Base-by-base conservation (phyloP, 2,113 vertebrate genomes). In the Halcyon senegalensis region DNA sequence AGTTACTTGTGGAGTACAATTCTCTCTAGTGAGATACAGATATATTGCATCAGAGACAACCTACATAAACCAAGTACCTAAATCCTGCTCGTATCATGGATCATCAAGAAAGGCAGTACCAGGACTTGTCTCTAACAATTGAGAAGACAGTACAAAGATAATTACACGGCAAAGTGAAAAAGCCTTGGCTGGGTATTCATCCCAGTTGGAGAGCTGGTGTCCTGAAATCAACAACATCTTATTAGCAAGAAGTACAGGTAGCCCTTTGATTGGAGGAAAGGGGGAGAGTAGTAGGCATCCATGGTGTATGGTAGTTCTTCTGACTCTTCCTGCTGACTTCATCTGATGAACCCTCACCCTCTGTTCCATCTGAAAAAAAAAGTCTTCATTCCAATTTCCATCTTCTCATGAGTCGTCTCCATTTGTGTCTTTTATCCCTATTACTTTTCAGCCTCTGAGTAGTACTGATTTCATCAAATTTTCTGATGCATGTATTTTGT, bases 11-110 rank as follows among this genome's bases (percentile, higher is more conserved):
- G 41, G 10, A 74, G 15, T 12, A 48, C 41, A 74, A 31, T 35
- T 70, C 7, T 58, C 17, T 62, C 19, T 19, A 21, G 11, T 58
- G 24, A 66, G 39, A 31, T 31, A 59, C 18, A 87, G 18, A 41
- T 16, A 43, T 0, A 20, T 7, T 3, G 3, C 31, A 81, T 13
- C 33, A 63, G 28, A 50, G 9, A 21, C 1, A 7, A 16, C 24
- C 44, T 58, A 48, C 16, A 59, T 31, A 87, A 83, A 68, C 7
- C 30, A 89, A 66, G 44, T 1, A 59, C 24, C 13, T 48, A 39
- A 69, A 44, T 3, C 6, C 6, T 48, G 8, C 6, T 89, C 1
- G 0, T 77, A 2, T 30, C 20, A 31, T n/a, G 24, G n/a, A 87
- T 7, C 10, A 67, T 41, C 8, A 43, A 37, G 2, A 15, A 55